A percentile compares a stretch with the other conserved stretches of the same genome.
Conservation (phyloP, 2,888 invertebrate species). For the Gymnoscelis rufifasciata region DNA sequence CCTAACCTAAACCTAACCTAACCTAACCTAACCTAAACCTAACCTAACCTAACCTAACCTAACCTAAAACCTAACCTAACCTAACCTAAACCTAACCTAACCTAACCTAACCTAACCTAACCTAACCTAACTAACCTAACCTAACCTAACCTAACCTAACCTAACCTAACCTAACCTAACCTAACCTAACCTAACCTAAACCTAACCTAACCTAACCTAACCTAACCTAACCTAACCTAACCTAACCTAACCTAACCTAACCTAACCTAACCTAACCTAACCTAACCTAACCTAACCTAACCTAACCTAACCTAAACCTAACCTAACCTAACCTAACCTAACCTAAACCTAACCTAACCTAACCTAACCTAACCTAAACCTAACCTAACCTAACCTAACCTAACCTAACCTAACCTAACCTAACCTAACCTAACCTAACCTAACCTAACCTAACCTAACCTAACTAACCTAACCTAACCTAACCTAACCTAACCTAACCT, state of each 20-base stretch:
- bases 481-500: conserved; percentile 16
- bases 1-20: conserved; percentile 1
- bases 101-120: conserved; percentile 11
- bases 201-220: conserved; percentile 30
- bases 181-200: conserved; percentile 20
- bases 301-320: conserved; percentile 33
- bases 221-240: conserved; percentile 30
- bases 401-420: conserved; percentile 16
- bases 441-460: conserved; percentile 16
- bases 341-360: conserved; percentile 30
- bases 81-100: conserved; percentile 33
- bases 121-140: conserved; percentile 26
- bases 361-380: conserved; percentile 14
- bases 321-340: conserved; percentile 29
- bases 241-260: conserved; percentile 29
- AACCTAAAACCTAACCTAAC: conserved; percentile 10
- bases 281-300: conserved; percentile 31
- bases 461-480: conserved; percentile 16
- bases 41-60: neutral
- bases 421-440: conserved; percentile 9
- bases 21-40: neutral
- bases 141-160: conserved; percentile 22
- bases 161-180: conserved; percentile 19
- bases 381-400: conserved; percentile 16
- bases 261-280: conserved; percentile 29